Base-by-base conservation (phyloP, 2,888 invertebrate species). In the Chorisops tibialis region DNA sequence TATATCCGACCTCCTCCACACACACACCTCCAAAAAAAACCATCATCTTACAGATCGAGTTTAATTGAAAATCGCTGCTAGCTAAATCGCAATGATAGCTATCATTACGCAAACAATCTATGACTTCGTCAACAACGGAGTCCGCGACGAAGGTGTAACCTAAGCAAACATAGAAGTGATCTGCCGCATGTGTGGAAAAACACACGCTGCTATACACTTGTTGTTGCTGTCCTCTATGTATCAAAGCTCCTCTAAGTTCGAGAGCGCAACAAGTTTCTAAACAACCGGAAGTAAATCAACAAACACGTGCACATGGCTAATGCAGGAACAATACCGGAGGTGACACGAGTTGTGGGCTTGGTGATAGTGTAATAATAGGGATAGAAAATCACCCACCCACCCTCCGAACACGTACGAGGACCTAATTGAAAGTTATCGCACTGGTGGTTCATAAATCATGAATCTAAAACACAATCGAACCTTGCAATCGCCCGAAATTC, bases 181-280 rank as follows among this genome's bases (percentile, higher is more conserved):
- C 56, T 45, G 43, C 22, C 35, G 22, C 22, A 39, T 39, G 39
- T 54, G 52, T 54, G 7, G 22, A 19, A 43, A 45, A 43, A 56
- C 41, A 19, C 39, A n/a, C n/a, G 30, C 43, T 9, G n/a, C 12
- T 22, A 39, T 41, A 41, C n/a, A n/a, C n/a, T n/a, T n/a, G n/a
- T n/a, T n/a, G n/a, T n/a, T n/a, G n/a, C n/a, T n/a, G n/a, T n/a
- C n/a, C n/a, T n/a, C n/a, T n/a, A n/a, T n/a, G n/a, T 30, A 30
- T 30, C 30, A 30, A 30, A 30, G 30, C 30, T 30, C n/a, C n/a
- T n/a, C 30, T 30, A 30, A 30, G 30, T 30, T 30, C 30, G 30
- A 30, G n/a, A 50, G 61, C 65, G 67, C 68, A 68, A 68, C 68
- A 68, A 64, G 68, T 68, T 65, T 68, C 67, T 67, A 67, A 68